phyloP scores from a whole-genome alignment of 2,797 vertebrate species.

The Eospalax fontanierii region DNA sequence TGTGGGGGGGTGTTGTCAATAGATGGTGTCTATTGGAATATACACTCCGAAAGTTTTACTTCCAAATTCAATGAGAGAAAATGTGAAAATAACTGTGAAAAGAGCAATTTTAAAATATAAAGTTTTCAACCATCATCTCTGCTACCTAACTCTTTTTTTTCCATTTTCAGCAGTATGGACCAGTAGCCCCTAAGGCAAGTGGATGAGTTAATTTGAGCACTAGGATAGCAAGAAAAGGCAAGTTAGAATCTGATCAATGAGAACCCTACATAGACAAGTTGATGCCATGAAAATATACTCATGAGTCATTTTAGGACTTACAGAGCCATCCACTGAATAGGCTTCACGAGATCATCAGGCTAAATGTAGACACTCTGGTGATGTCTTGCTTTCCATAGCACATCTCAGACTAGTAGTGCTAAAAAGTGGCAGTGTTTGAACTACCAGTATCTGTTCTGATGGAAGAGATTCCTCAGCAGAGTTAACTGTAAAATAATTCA shows the following conservation, averaged over 20 bases:
- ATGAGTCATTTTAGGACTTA: neutral
- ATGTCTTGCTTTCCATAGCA: neutral
- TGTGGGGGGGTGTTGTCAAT: neutral
- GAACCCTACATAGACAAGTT: conserved; percentile 4
- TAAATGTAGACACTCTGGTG: neutral
- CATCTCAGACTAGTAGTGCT: neutral
- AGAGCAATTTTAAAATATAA: neutral
- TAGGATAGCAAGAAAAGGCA: neutral
- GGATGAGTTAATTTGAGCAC: neutral
- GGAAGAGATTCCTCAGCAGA: conserved; percentile 76
- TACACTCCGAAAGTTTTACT: neutral
- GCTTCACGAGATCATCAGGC: neutral
- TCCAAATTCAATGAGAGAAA: conserved; percentile 29
- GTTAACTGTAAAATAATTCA: conserved; percentile 66
- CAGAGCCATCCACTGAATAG: neutral
- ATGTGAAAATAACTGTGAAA: neutral
- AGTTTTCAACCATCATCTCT: neutral
- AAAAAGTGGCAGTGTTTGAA: neutral
- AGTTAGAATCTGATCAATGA: neutral
- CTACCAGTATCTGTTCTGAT: conserved; percentile 50
- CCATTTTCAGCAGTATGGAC: neutral
- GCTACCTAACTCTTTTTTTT: neutral
- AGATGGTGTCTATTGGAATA: neutral
- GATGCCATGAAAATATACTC: conserved; percentile 27
- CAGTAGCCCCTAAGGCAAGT: neutral